Evolutionary conservation across 2,797 vertebrate genomes (phyloP), one percentile per base, ranked within the genome.

Genomic region (Rhinogobio ventralis): DNA sequence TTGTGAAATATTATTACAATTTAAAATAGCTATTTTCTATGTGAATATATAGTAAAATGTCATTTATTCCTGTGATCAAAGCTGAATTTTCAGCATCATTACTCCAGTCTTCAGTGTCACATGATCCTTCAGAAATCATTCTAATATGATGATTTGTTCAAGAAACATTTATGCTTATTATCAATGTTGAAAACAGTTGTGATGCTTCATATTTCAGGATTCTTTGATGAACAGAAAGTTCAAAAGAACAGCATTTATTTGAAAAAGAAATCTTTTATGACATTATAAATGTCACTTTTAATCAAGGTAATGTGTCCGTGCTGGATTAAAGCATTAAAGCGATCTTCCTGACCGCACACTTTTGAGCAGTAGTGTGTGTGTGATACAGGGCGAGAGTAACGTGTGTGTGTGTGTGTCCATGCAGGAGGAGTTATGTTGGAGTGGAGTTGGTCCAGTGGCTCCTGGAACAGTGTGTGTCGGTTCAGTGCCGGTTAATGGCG

Each of bases 361-460:
- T 60, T 62, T 28, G 60, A 28, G 5, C 25, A 15, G 11, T 49
- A 49, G 5, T 5, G 4, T 13, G 9, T 13, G 9, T 57, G 7
- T n/a, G 55, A 20, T 9, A 20, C 13, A 5, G 46, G 46, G 1
- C 0, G 5, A 14, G n/a, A 60, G 57, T 62, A 25, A 62, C 8
- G 60, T 15, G 67, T 46, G 28, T 79, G 49, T 86, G 51, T n/a
- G n/a, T 86, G 69, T 80, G 28, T 33, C 5, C 11, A 2, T 73
- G 15, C 92, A 99, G 97, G 93, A 96, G 94, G 83, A 98, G 98
- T 91, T 99, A 97, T 87, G 95, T 98, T 87, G 98, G 98, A 10
- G 97, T 97, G 5, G 97, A 99, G 90, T 94, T 99, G 76, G 98
- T 99, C 33, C 97, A 99, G 94, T 99, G 98, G 98, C 95, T 99